Evolutionary conservation across 1,140 invertebrate species (phyloP).

Genomic region (Orius insidiosus): DNA sequence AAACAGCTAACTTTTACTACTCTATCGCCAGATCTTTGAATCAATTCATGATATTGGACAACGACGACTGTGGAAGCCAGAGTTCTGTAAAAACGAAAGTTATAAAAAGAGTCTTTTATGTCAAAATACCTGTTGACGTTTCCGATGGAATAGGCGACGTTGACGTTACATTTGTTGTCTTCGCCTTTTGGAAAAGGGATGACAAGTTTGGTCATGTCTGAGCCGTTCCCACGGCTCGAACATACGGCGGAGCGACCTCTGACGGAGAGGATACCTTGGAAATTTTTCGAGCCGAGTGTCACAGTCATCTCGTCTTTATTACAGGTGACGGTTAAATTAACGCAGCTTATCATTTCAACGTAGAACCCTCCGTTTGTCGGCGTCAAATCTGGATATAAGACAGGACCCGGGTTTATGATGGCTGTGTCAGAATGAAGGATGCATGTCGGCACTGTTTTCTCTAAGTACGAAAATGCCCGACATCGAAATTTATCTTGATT

Average conservation of each 20-base stretch:
- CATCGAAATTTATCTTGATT: conserved; percentile 32
- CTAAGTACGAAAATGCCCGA: conserved; percentile 27
- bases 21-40: conserved; percentile 37
- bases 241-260: conserved; percentile 29
- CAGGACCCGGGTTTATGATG: conserved; percentile 21
- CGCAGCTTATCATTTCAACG: conserved; percentile 32
- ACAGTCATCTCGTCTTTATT: conserved; percentile 29
- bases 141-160: conserved; percentile 22
- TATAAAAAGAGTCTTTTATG: conserved; percentile 9
- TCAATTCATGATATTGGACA: conserved; percentile 39
- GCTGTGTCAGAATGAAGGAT: conserved; percentile 31
- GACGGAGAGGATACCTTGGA: conserved; percentile 32
- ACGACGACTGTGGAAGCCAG: conserved; percentile 33
- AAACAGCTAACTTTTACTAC: conserved; percentile 34
- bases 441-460: conserved; percentile 21
- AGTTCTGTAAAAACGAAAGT: conserved; percentile 22
- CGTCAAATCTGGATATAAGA: conserved; percentile 22
- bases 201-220: conserved; percentile 27
- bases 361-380: conserved; percentile 27
- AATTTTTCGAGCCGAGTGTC: conserved; percentile 30
- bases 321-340: conserved; percentile 34
- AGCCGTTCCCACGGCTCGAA: conserved; percentile 26
- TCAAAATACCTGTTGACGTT: conserved; percentile 16
- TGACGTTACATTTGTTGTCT: conserved; percentile 24
- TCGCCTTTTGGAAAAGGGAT: conserved; percentile 24